phyloP scores from a whole-genome alignment of 1,140 invertebrate species.

The Hylyphantes graminicola region DNA sequence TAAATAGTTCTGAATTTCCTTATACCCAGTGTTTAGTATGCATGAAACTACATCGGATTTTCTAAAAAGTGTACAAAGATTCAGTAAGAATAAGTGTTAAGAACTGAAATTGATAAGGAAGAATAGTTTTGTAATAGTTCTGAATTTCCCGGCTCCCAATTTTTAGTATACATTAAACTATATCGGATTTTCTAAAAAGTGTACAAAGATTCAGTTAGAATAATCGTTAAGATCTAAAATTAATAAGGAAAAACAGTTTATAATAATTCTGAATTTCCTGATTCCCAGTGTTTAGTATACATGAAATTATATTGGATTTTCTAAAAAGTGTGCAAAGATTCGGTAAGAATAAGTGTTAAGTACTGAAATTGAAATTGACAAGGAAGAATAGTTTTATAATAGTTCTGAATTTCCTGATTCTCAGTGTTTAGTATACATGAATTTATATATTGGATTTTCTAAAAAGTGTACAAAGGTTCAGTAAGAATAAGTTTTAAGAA shows the following conservation, averaged over 20 bases:
- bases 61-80: constrained; percentile 66
- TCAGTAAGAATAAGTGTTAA: too few species aligned
- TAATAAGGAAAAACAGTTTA: too few species aligned
- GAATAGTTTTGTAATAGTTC: too few species aligned
- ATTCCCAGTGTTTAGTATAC: constrained; percentile 74
- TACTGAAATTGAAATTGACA: too few species aligned
- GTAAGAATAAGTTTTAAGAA: too few species aligned
- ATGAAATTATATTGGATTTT: constrained; percentile 70
- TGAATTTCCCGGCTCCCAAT: constrained; percentile 73
- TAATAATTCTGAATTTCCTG: constrained; percentile 68
- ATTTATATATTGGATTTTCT: constrained; percentile 71
- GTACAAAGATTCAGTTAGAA: too few species aligned
- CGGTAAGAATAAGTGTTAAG: too few species aligned
- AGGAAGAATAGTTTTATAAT: too few species aligned
- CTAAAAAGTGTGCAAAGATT: too few species aligned
- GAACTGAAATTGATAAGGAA: too few species aligned
- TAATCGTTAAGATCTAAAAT: too few species aligned
- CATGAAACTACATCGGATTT: constrained; percentile 69
- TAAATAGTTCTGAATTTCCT: constrained; percentile 66
- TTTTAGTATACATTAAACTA: constrained; percentile 70
- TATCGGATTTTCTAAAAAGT: constrained; percentile 70
- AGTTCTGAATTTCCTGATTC: constrained; percentile 71
- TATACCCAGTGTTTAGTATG: constrained; percentile 74
- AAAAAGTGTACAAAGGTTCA: constrained; percentile 14
- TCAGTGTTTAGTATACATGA: constrained; percentile 72